These are phyloP conservation scores for Hemistola chrysoprasaria DNA, from an alignment of 2,888 invertebrate genomes.

Conservation along the genomic window DNA sequence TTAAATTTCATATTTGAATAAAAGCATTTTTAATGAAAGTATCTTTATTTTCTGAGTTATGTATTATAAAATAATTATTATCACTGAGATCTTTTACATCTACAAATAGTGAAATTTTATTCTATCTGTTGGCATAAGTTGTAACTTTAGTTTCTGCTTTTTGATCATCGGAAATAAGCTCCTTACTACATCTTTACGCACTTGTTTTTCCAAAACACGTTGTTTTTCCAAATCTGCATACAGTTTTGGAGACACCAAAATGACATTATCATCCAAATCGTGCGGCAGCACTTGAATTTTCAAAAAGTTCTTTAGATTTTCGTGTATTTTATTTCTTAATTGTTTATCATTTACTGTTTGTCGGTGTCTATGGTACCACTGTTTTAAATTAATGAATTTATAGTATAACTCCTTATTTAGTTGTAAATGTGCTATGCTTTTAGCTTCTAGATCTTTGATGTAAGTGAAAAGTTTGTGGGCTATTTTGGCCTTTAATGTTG, in stretches of 20 bases:
- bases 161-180: slow-evolving; percentile 1
- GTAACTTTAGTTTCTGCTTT: not conserved
- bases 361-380: too few relatives aligned
- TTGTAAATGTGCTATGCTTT: not conserved
- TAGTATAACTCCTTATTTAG: too few relatives aligned
- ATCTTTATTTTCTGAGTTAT: too few relatives aligned
- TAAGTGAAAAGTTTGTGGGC: not conserved
- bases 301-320: not conserved
- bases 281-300: not conserved
- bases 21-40: too few relatives aligned
- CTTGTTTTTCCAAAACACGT: not conserved
- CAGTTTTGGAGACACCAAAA: not conserved
- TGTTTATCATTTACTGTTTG: too few relatives aligned
- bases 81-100: too few relatives aligned
- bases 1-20: too few relatives aligned
- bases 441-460: not conserved
- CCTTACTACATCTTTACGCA: not conserved
- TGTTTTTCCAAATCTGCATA: not conserved
- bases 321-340: too few relatives aligned
- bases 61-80: too few relatives aligned
- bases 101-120: too few relatives aligned
- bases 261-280: not conserved
- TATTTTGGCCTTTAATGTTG: not conserved
- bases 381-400: too few relatives aligned
- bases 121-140: too few relatives aligned